phyloP scores from a whole-genome alignment of 2,888 invertebrate species.

The Drosophila paracracens region DNA sequence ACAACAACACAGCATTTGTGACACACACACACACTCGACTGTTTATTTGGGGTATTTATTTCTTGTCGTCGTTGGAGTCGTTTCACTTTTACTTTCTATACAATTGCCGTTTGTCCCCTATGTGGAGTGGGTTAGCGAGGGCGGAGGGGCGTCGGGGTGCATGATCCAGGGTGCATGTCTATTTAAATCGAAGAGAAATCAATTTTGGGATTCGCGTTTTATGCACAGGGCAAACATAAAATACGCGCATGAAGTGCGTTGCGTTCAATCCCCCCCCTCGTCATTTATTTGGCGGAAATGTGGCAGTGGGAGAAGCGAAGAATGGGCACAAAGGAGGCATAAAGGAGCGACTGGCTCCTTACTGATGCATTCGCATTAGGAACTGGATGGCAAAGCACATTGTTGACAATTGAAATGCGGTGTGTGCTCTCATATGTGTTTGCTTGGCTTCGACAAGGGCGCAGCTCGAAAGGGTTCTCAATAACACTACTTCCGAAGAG shows the following conservation, averaged over 20 bases:
- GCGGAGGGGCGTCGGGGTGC: neutral
- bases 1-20: slow-evolving; percentile 7
- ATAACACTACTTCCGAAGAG: neutral
- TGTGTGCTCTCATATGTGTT: slow-evolving; percentile 61
- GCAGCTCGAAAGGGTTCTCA: slow-evolving; percentile 11
- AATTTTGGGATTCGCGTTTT: slow-evolving; percentile 75
- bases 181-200: slow-evolving; percentile 78
- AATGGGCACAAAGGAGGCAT: slow-evolving; percentile 35
- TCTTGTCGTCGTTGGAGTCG: slow-evolving; percentile 54
- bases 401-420: slow-evolving; percentile 72
- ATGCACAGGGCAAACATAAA: slow-evolving; percentile 74
- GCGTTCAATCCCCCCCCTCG: slow-evolving; percentile 1
- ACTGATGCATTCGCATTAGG: slow-evolving; percentile 69
- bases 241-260: slow-evolving; percentile 70
- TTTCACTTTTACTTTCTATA: slow-evolving; percentile 70
- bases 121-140: neutral
- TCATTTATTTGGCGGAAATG: slow-evolving; percentile 9
- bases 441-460: slow-evolving; percentile 38
- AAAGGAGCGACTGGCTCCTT: slow-evolving; percentile 47
- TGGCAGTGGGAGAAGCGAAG: neutral
- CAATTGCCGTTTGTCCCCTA: slow-evolving; percentile 54
- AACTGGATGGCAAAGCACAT: slow-evolving; percentile 37
- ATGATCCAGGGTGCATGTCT: slow-evolving; percentile 52
- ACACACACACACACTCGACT: slow-evolving; percentile 23
- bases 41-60: slow-evolving; percentile 78